A percentile compares a stretch with the other conserved stretches of the same genome.
These are phyloP conservation scores for Pterostichus niger DNA, from an alignment of 2,888 invertebrate species.

Conservation along the genomic window DNA sequence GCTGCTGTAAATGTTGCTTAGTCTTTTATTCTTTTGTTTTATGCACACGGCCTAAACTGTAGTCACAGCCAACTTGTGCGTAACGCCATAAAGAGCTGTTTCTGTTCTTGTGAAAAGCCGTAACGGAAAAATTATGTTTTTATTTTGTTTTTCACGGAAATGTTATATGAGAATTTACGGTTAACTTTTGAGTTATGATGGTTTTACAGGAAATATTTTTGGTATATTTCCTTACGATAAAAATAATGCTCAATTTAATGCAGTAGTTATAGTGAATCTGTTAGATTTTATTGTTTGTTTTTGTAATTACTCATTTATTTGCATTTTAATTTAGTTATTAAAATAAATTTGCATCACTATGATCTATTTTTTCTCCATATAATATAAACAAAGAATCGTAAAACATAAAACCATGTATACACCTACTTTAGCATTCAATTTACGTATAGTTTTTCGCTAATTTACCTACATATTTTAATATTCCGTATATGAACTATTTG, in stretches of 20 bases:
- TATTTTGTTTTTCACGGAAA: conserved; percentile 34
- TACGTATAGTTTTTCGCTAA: no score
- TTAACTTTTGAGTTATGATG: conserved; percentile 3
- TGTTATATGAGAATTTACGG: conserved; percentile 37
- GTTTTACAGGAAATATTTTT: not conserved
- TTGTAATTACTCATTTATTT: conserved; percentile 49
- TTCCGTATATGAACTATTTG: no score
- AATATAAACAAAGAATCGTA: conserved; percentile 2
- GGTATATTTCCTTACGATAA: not conserved
- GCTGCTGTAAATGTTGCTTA: conserved; percentile 54
- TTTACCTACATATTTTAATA: no score
- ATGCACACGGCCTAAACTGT: conserved; percentile 44
- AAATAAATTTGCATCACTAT: conserved; percentile 29
- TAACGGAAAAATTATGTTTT: conserved; percentile 45
- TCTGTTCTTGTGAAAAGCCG: conserved; percentile 48
- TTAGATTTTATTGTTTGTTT: conserved; percentile 40
- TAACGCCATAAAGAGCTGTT: conserved; percentile 43
- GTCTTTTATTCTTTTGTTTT: conserved; percentile 50
- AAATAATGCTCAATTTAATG: not conserved
- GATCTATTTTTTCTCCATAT: not conserved
- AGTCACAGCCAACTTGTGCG: conserved; percentile 41
- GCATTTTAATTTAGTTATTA: conserved; percentile 29
- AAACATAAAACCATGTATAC: not conserved
- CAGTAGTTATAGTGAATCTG: not conserved
- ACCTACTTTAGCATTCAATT: no score